These are phyloP conservation scores for Drosophila arawakana DNA, from an alignment of 1,140 invertebrate species.

Conservation along the genomic window DNA sequence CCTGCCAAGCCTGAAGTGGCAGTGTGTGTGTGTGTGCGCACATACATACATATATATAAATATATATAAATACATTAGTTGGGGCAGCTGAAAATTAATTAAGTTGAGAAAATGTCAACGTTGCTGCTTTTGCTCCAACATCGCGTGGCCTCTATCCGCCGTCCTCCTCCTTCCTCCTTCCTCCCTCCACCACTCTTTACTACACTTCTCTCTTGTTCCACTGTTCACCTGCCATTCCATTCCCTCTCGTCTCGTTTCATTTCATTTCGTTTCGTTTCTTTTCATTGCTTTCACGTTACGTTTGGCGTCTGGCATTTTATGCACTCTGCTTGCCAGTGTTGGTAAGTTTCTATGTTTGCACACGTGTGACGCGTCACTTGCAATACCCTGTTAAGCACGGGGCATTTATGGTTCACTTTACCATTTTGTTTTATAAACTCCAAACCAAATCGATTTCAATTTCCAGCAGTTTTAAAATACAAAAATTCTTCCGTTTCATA, in stretches of 20 bases:
- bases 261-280: slow-evolving; percentile 16
- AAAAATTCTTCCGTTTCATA: no score
- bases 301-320: slow-evolving; percentile 56
- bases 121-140: slow-evolving; percentile 59
- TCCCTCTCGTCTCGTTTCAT: slow-evolving; percentile 28
- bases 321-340: slow-evolving; percentile 43
- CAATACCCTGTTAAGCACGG: neutral
- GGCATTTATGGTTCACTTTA: neutral
- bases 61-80: slow-evolving; percentile 40
- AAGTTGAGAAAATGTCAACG: slow-evolving; percentile 82
- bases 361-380: slow-evolving; percentile 22
- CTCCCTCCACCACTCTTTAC: neutral
- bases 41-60: no score
- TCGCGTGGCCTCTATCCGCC: slow-evolving; percentile 19
- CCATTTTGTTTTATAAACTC: no score
- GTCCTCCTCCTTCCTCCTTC: neutral
- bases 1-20: slow-evolving; percentile 19
- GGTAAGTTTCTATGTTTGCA: slow-evolving; percentile 40
- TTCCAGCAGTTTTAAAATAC: no score
- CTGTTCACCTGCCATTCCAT: slow-evolving; percentile 55
- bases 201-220: neutral
- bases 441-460: no score
- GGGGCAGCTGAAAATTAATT: slow-evolving; percentile 73
- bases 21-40: slow-evolving; percentile 4
- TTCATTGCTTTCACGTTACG: slow-evolving; percentile 19